A percentile compares a stretch with the other conserved stretches of the same genome.
These are phyloP conservation scores for Drosophila sulfurigaster DNA, from an alignment of 1,140 invertebrate genomes.

Conservation along the genomic window DNA sequence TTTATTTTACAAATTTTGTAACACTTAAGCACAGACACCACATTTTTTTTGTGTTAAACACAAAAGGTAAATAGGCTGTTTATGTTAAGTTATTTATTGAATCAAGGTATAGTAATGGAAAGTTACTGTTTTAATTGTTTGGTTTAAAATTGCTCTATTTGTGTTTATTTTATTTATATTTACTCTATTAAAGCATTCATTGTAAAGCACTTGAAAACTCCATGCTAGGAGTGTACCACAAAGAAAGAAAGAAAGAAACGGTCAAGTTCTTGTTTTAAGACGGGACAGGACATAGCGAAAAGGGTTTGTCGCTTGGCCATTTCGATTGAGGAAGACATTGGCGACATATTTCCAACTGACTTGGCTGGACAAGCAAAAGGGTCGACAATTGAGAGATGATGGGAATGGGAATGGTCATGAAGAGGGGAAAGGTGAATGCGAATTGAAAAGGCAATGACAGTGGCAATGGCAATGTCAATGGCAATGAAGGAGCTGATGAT, in stretches of 20 bases:
- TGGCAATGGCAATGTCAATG: constrained; percentile 29
- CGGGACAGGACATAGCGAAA: constrained; percentile 9
- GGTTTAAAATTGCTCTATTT: too few species aligned
- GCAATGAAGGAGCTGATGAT: constrained; percentile 39
- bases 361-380: constrained; percentile 36
- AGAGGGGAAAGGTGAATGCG: not conserved
- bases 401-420: constrained; percentile 18
- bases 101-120: too few species aligned
- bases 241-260: too few species aligned
- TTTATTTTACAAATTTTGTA: too few species aligned
- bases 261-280: constrained; percentile 5
- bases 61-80: too few species aligned
- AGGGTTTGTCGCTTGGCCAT: constrained; percentile 14
- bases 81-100: too few species aligned
- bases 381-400: constrained; percentile 41
- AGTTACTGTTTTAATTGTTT: too few species aligned
- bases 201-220: not conserved
- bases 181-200: not conserved
- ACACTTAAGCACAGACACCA: too few species aligned
- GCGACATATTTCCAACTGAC: constrained; percentile 27
- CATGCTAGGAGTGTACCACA: not conserved
- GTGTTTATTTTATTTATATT: too few species aligned
- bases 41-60: too few species aligned
- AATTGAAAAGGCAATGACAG: constrained; percentile 16
- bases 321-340: constrained; percentile 24